Conservation (phyloP, 2,797 vertebrate species). For the Hippocampus kuda region DNA sequence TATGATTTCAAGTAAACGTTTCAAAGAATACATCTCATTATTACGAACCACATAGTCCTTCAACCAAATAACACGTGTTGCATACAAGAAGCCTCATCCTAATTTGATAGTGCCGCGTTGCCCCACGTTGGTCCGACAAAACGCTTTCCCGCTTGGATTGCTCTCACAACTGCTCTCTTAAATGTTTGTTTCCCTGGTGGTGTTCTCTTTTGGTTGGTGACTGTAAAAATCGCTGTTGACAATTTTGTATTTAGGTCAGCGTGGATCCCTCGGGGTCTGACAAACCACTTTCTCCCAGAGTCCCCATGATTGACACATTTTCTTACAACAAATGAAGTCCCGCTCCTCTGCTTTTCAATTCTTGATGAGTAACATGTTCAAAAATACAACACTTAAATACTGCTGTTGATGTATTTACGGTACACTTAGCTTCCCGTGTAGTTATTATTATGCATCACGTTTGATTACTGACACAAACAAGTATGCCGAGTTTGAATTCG, state of each 20-base stretch:
- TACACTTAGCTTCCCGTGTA: not conserved
- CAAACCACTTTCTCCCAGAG: constrained; percentile 63
- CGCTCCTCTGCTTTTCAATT: constrained; percentile 62
- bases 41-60: not conserved
- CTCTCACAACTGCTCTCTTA: constrained; percentile 24
- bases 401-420: constrained; percentile 8
- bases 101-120: not conserved
- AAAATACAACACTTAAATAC: constrained; percentile 53
- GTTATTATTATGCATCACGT: not conserved
- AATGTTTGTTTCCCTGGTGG: constrained; percentile 41
- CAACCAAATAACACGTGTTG: not conserved
- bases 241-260: constrained; percentile 72
- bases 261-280: constrained; percentile 63
- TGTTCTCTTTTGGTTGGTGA: constrained; percentile 45
- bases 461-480: not conserved
- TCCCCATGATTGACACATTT: constrained; percentile 66
- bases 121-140: not conserved
- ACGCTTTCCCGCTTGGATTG: constrained; percentile 9
- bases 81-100: constrained; percentile 1
- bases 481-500: not conserved
- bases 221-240: constrained; percentile 54
- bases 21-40: not conserved
- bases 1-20: not conserved
- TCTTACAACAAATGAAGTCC: constrained; percentile 63
- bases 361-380: constrained; percentile 62